phyloP scores from a whole-genome alignment of 2,797 vertebrate genomes.

The Pangasius djambal region DNA sequence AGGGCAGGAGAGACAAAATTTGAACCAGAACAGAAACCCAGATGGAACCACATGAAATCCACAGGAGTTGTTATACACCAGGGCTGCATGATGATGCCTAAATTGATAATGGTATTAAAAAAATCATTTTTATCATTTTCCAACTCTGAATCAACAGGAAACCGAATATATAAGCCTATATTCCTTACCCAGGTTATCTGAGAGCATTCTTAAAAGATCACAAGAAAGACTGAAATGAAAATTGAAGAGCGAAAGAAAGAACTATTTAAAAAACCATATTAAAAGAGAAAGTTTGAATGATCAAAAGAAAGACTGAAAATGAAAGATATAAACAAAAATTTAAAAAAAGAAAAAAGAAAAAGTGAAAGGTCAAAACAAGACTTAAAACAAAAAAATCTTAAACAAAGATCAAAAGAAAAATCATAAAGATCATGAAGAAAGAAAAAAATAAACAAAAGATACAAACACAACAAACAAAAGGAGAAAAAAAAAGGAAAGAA shows the following conservation, averaged over 20 bases:
- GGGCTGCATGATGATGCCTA: neutral
- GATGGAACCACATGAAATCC: neutral
- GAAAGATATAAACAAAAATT: neutral
- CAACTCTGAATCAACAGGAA: conserved; percentile 2
- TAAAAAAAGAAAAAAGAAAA: neutral
- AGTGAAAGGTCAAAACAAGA: neutral
- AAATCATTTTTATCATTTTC: neutral
- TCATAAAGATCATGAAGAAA: conserved; percentile 20
- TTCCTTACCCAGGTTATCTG: neutral
- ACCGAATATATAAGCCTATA: neutral
- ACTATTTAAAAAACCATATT: neutral
- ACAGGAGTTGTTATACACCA: neutral
- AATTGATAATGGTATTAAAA: neutral
- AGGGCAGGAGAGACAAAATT: neutral
- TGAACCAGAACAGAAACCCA: conserved; percentile 31
- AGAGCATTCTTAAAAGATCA: neutral
- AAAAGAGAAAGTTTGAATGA: neutral
- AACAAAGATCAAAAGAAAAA: neutral
- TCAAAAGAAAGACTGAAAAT: neutral
- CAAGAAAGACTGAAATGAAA: neutral
- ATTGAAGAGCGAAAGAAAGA: neutral
- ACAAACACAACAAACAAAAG: neutral
- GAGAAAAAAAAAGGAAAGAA: neutral
- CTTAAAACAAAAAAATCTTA: neutral
- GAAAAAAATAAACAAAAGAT: neutral